Evolutionary conservation across 2,113 vertebrate genomes (phyloP), one percentile per base, ranked within the genome.

Genomic region (Varanus komodoensis): DNA sequence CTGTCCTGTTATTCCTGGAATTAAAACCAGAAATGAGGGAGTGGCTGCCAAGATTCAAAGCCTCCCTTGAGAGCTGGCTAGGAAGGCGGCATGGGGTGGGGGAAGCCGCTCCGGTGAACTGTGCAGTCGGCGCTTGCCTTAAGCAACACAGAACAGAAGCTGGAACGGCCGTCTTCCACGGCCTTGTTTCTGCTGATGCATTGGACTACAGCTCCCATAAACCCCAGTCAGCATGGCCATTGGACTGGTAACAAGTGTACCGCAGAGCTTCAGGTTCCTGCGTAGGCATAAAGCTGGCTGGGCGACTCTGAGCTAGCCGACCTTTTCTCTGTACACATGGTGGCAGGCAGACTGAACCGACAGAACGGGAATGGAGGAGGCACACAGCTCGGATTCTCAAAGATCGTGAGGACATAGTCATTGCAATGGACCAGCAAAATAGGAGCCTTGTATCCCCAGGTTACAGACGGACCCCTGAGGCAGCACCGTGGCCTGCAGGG

Each of bases 1-100:
- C 82, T 54, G 87, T 34, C 82, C 89, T 92, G 75, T 80, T 54
- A 9, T 79, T 88, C 38, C 73, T 52, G 32, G 79, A 57, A 73
- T 54, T 91, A 67, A 74, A 32, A 54, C 50, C 23, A 57, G 27
- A 1, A 27, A 84, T 25, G 71, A 23, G 50, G 86, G 86, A 91
- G 12, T 23, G 38, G 79, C 88, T 89, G 34, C 71, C 57, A 50
- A 19, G 19, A 69, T 19, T 52, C 0, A 0, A 25, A 86, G 71
- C 34, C 67, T 57, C n/a, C 14, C 61, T 44, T 68, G 23, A 12
- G 34, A 11, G 52, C 89, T 79, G 29, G 52, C 0, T 34, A 44
- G 61, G 14, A 79, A 87, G 19, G 19, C 19, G 27, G n/a, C 23
- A 32, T 8, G 2, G 23, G 34, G 29, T 9, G n/a, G 27, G 34